These are phyloP conservation scores for Spinibarbus caldwelli DNA, from an alignment of 2,797 vertebrate genomes.

Conservation along the genomic window DNA sequence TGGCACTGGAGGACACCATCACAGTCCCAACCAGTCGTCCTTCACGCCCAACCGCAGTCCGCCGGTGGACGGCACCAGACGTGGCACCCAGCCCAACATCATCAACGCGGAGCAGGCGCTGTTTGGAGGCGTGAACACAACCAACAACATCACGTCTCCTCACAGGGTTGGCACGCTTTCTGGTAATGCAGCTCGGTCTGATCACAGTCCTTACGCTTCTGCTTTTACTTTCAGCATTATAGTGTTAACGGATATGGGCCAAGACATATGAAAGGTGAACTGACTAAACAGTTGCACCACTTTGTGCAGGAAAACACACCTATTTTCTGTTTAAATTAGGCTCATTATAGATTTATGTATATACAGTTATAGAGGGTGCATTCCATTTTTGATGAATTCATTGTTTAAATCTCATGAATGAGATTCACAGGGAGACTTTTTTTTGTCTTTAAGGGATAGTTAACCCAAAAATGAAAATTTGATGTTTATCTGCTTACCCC, in stretches of 20 bases:
- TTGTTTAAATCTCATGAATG: neutral
- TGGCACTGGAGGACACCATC: constrained; percentile 66
- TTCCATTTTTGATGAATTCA: neutral
- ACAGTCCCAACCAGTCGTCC: constrained; percentile 75
- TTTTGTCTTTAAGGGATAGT: too few relatives aligned
- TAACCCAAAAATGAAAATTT: too few relatives aligned
- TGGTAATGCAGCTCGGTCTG: constrained; percentile 70
- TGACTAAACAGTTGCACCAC: neutral
- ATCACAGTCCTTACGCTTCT: neutral
- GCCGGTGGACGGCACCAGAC: constrained; percentile 76
- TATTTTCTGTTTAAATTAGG: neutral
- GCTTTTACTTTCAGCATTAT: neutral
- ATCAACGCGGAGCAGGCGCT: constrained; percentile 81
- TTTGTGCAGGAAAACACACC: neutral
- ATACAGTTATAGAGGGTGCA: neutral
- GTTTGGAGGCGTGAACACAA: constrained; percentile 91
- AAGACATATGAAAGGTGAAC: neutral
- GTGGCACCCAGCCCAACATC: constrained; percentile 72
- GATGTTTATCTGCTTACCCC: too few relatives aligned
- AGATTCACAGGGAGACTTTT: too few relatives aligned
- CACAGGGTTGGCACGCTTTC: constrained; percentile 85
- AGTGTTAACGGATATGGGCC: neutral
- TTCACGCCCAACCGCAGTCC: constrained; percentile 84
- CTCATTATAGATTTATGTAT: neutral
- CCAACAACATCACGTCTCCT: constrained; percentile 83